Base-by-base conservation (phyloP, 92 coral and sea anemone species). In the Zoanthus solanderi region DNA sequence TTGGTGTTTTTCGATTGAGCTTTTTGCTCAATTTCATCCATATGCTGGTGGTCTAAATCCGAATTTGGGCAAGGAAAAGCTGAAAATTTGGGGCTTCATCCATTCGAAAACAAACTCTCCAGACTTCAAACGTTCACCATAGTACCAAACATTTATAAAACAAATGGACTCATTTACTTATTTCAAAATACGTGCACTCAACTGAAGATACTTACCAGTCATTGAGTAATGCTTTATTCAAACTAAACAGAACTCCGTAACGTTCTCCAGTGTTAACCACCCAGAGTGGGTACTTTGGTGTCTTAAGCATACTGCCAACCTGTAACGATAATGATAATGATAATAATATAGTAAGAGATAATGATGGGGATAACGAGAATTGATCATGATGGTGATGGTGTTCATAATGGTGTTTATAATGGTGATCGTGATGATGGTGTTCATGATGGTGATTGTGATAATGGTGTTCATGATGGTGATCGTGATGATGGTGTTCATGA, bases 231-330 rank as follows among this genome's bases (percentile, higher is more conserved):
- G 90, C 97, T 72, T 89, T 90, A 79, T 94, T 94, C 75, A 94
- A 83, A 46, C 93, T 90, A 54, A 94, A 94, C 81, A 94, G 68
- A 29, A 92, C 93, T 44, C 95, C 94, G 46, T 87, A 94, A 1
- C 97, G 92, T 72, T 90, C 95, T 13, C 90, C 93, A 7, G 93
- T 92, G 77, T 91, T 88, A 53, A 92, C 92, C 52, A 94, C 95
- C 97, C 97, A 94, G 76, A 94, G 88, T n/a, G 97, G 97, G 66
- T 77, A 94, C 57, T 90, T 94, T 12, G 97, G 97, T 9, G 97
- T 94, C 85, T 94, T 94, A 32, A 94, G 93, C 97, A 90, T 94
- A 74, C 97, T 94, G 54, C 97, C 97, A 28, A 94, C 58, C 73
- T 69, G 77, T 52, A 66, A 9, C 53, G 44, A 34, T 42, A 30